Percentiles rank a stretch among this genome's conserved stretches.
phyloP scores from a whole-genome alignment of 2,113 vertebrate genomes.

The Semicossyphus pulcher region DNA sequence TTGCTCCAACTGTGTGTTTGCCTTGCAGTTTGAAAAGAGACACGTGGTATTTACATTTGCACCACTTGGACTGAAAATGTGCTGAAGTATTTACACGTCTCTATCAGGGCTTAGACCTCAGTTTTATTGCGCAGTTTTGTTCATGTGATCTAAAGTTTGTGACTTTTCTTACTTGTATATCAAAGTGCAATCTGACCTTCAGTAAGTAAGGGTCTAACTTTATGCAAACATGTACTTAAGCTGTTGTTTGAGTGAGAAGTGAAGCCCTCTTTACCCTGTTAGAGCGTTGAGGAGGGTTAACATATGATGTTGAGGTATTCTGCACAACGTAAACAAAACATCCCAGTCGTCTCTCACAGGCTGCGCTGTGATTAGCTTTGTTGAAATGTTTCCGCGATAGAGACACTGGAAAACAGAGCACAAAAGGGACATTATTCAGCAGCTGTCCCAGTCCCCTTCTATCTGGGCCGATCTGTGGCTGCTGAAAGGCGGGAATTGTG shows the following conservation, averaged over 20 bases:
- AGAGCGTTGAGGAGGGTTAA: conserved; percentile 4
- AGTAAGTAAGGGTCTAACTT: neutral
- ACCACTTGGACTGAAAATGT: conserved; percentile 18
- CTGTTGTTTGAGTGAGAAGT: conserved; percentile 21
- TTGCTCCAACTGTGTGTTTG: conserved; percentile 20
- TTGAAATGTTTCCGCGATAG: conserved; percentile 63
- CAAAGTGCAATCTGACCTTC: no score
- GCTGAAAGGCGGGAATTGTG: conserved; percentile 69
- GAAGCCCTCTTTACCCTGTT: neutral
- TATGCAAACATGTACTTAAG: neutral
- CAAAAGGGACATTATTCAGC: conserved; percentile 81
- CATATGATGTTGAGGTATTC: conserved; percentile 21
- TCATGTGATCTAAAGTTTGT: neutral
- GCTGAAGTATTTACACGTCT: conserved; percentile 1
- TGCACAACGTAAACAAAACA: conserved; percentile 61
- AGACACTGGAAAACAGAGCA: conserved; percentile 62
- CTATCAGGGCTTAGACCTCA: conserved; percentile 9
- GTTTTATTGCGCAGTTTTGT: neutral
- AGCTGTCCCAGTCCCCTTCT: conserved; percentile 46
- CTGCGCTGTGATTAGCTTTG: conserved; percentile 65
- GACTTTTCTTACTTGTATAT: neutral
- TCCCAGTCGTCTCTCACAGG: conserved; percentile 46
- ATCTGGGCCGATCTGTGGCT: conserved; percentile 48
- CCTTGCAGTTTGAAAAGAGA: conserved; percentile 19
- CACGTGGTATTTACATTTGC: conserved; percentile 31